Evolutionary conservation across 2,113 vertebrate genomes (phyloP), one percentile per base, ranked within the genome.

Genomic region (Mesembrinibis cayennensis): DNA sequence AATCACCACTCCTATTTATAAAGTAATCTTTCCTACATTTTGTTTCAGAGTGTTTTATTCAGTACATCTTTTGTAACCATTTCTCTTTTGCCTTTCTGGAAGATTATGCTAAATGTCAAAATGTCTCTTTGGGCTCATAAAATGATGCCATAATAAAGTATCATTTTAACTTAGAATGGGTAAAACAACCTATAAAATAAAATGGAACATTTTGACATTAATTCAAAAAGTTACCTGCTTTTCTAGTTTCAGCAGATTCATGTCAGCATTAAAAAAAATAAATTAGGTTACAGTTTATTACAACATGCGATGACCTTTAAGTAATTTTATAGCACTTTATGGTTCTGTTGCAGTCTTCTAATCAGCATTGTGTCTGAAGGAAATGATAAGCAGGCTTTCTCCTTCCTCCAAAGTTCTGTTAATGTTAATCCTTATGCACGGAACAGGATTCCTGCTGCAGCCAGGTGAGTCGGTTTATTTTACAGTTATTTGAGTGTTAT

Each of bases 31-130:
- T 95, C 90, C 95, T 96, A 92, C 92, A 82, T 97, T 98, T 96
- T 90, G 63, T 93, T 97, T 97, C 95, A 95, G 91, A 83, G 94
- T 95, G 96, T 96, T 98, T 98, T 97, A 94, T 96, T 94, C 96
- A 89, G 87, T 74, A 96, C 88, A 93, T 95, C 95, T 98, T 98
- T 97, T 61, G 95, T 97, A 98, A 98, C 96, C 91, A 96, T 97
- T 96, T 96, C 93, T 93, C 96, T 95, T 94, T 79, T 95, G 97
- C 97, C 98, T 98, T 98, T 98, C 70, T 95, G 92, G 69, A 95
- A 98, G 97, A 98, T 97, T 97, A 97, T 96, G 95, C 96, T 97
- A 98, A 98, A 98, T 98, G 98, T 98, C 98, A 98, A 97, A 97
- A 95, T 94, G 98, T 97, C 98, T 98, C 98, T 90, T 93, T 73